phyloP scores from a whole-genome alignment of 2,888 invertebrate species.

The Zygogramma bicolorata region DNA sequence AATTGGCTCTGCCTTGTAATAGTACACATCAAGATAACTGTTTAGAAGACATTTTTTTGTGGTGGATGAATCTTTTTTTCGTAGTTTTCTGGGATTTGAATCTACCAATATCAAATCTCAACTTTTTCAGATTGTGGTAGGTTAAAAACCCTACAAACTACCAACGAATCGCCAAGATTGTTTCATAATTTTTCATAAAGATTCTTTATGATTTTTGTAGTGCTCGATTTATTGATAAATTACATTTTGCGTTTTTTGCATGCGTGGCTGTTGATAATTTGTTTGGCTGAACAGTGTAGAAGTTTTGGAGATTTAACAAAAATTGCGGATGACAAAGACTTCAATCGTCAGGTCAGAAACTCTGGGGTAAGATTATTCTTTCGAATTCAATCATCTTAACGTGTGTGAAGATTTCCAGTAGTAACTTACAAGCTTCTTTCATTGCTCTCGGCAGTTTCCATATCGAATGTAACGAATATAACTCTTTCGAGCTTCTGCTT shows the following conservation, averaged over 20 bases:
- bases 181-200: too few relatives aligned
- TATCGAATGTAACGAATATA: not conserved
- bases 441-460: not conserved
- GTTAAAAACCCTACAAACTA: too few relatives aligned
- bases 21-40: too few relatives aligned
- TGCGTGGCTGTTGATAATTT: constrained; percentile 44
- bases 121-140: too few relatives aligned
- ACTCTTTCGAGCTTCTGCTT: not conserved
- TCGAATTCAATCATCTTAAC: too few relatives aligned
- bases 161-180: not conserved
- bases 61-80: too few relatives aligned
- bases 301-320: constrained; percentile 74
- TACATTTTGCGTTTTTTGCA: constrained; percentile 51
- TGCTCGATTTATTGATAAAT: constrained; percentile 32
- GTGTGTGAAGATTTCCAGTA: constrained; percentile 1
- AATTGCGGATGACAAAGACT: constrained; percentile 65
- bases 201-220: too few relatives aligned
- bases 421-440: not conserved
- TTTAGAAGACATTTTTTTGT: too few relatives aligned
- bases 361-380: constrained; percentile 53
- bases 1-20: too few relatives aligned
- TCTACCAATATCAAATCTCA: too few relatives aligned
- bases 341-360: constrained; percentile 56
- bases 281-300: constrained; percentile 68
- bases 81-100: too few relatives aligned